These are phyloP conservation scores for Acleris literana DNA, from an alignment of 2,888 invertebrate genomes.

Conservation along the genomic window DNA sequence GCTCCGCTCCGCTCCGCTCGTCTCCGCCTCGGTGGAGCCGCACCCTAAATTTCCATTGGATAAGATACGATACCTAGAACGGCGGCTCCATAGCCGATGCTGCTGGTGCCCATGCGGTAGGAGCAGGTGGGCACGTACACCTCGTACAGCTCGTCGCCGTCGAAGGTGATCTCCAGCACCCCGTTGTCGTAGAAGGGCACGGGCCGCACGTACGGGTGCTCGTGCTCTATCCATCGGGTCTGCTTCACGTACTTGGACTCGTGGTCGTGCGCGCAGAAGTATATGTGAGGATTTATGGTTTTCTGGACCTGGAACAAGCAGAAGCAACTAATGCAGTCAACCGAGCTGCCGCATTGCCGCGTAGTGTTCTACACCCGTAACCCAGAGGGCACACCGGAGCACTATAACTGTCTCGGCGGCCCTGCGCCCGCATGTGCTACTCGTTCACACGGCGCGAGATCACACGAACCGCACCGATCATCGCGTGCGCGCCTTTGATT, in stretches of 20 bases:
- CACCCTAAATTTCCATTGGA: not conserved
- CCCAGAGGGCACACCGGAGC: too few relatives aligned
- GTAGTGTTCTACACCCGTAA: too few relatives aligned
- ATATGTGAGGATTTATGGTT: constrained; percentile 68
- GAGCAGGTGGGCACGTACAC: constrained; percentile 97
- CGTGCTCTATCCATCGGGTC: constrained; percentile 51
- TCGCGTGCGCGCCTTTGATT: too few relatives aligned
- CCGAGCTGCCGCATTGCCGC: not conserved
- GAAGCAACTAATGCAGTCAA: constrained; percentile 18
- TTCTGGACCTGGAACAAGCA: constrained; percentile 77
- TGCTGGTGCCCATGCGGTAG: constrained; percentile 95
- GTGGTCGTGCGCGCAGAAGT: constrained; percentile 88
- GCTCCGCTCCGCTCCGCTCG: too few relatives aligned
- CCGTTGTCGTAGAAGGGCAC: constrained; percentile 49
- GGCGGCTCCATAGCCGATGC: constrained; percentile 94
- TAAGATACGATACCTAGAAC: constrained; percentile 85
- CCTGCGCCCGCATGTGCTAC: too few relatives aligned
- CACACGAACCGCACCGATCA: too few relatives aligned
- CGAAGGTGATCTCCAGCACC: constrained; percentile 52
- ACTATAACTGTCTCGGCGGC: too few relatives aligned
- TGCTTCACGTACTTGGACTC: constrained; percentile 84
- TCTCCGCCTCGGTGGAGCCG: too few relatives aligned
- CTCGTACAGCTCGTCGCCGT: constrained; percentile 83
- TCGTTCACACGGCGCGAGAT: too few relatives aligned
- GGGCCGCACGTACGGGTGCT: constrained; percentile 46